Conservation (phyloP, 2,888 invertebrate species). For the Holacanthella duospinosa region DNA sequence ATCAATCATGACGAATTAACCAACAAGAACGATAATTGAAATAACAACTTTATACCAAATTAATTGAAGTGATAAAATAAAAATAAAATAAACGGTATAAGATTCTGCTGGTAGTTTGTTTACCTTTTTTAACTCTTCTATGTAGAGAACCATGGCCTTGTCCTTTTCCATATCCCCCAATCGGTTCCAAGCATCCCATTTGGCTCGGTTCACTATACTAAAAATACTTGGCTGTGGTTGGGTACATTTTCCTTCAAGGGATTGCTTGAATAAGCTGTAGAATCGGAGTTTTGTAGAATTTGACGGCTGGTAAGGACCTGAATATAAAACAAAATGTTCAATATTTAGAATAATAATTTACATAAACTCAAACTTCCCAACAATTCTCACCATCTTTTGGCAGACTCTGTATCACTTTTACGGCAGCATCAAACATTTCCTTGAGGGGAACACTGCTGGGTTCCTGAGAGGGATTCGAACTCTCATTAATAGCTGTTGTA, state of each 20-base stretch:
- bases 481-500: too few relatives aligned
- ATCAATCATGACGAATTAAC: too few relatives aligned
- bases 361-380: too few relatives aligned
- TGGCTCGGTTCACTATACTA: conserved; percentile 77
- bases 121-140: conserved; percentile 82
- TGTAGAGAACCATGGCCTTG: conserved; percentile 82
- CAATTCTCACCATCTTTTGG: conserved; percentile 87
- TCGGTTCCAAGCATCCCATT: conserved; percentile 90
- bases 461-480: too few relatives aligned
- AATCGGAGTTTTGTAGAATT: conserved; percentile 85
- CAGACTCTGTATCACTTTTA: conserved; percentile 83
- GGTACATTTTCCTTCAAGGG: conserved; percentile 72
- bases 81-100: too few relatives aligned
- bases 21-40: too few relatives aligned
- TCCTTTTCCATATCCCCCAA: conserved; percentile 67
- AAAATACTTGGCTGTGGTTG: conserved; percentile 72
- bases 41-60: neutral
- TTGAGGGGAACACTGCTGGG: conserved; percentile 59
- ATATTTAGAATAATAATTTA: neutral
- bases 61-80: neutral
- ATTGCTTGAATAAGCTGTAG: conserved; percentile 91
- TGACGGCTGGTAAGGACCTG: conserved; percentile 93
- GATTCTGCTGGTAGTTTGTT: neutral
- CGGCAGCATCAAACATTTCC: conserved; percentile 86
- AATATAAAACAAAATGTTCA: neutral